Base-by-base conservation (phyloP, 1,140 invertebrate genomes). In the Myzus persicae region DNA sequence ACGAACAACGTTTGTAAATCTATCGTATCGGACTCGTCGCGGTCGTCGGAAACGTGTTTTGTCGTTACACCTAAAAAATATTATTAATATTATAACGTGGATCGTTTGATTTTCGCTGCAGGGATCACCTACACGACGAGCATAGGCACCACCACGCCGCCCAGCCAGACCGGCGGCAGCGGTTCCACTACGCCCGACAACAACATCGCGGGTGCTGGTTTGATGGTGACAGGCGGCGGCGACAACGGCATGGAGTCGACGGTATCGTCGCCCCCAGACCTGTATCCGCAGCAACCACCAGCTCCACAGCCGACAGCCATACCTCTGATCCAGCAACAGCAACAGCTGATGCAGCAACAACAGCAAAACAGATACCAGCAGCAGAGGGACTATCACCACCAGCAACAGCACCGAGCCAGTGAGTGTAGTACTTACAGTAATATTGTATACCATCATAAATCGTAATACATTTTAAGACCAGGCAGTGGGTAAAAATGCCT, bases 281-380 rank as follows among this genome's bases (percentile, higher is more conserved):
- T 90, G 11, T 90, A 90, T 90, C 91, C 42, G 14, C 91, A 82
- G n/a, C 91, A 82, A 48, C 46, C 31, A 48, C 38, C 20, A 51
- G n/a, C 46, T 0, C 46, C 44, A 0, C 81, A 44, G 9, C 44
- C 76, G 24, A 22, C 81, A 8, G 26, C 81, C 20, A 40, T 76
- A 82, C 90, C 59, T 46, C 22, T 82, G 42, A 82, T 82, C 26
- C 91, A 51, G n/a, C 90, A 91, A 14, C 90, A 91, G 11, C 54
- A 76, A n/a, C 90, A 76, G 18, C 18, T 36, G 22, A 26, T 51
- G 46, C 76, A 85, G 2, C 91, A 92, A 40, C 91, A 93, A 14
- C 91, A 93, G 14, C 91, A 93, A n/a, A 81, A 54, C 76, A 46
- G 91, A 42, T 93, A 93, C 46, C 76, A 81, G 18, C 89, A 90